Evolutionary conservation across 2,797 vertebrate genomes (phyloP), one percentile per base, ranked within the genome.

Genomic region (Acanthurus lineatus): DNA sequence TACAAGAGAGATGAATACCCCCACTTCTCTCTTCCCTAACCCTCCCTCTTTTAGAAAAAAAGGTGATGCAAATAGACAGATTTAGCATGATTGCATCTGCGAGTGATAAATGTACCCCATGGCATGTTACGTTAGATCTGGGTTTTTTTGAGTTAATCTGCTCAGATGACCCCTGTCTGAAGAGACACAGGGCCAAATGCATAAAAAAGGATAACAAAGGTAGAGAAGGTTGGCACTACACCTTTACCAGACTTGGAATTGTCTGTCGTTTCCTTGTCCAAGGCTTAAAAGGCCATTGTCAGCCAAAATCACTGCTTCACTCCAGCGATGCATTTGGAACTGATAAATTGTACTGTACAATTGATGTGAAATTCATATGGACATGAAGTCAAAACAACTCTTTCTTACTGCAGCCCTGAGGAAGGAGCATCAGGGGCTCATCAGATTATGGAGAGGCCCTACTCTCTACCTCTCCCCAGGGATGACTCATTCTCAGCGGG

Each of bases 81-180:
- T 93, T 93, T 89, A 90, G 85, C 86, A 79, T 89, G 88, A 92
- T 90, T 88, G 88, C 82, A 80, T 84, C 73, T 86, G 77, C 54
- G 42, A 79, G 58, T 92, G 91, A 94, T 93, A 90, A 88, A 92
- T 92, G 85, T 77, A 85, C 69, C 80, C 72, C 2, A 38, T 54
- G 67, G 86, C 68, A 56, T 68, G 57, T 73, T 91, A 73, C 45
- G 62, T 83, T 67, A 80, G 77, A 82, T 88, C 78, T 74, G 44
- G 63, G 28, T 32, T 88, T 90, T 91, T 89, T 58, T 5, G 79
- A 92, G 91, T 86, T 94, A 91, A 94, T 94, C 91, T 92, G 85
- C 72, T 25, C 80, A 89, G 76, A 87, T 90, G 93, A 94, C 89
- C 91, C 49, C 84, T 88, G 85, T 92, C 88, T 81, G 44, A 63